Percentiles rank a stretch among this genome's conserved stretches.
phyloP scores from a whole-genome alignment of 2,113 vertebrate genomes.

The Cyprinodon tularosa region DNA sequence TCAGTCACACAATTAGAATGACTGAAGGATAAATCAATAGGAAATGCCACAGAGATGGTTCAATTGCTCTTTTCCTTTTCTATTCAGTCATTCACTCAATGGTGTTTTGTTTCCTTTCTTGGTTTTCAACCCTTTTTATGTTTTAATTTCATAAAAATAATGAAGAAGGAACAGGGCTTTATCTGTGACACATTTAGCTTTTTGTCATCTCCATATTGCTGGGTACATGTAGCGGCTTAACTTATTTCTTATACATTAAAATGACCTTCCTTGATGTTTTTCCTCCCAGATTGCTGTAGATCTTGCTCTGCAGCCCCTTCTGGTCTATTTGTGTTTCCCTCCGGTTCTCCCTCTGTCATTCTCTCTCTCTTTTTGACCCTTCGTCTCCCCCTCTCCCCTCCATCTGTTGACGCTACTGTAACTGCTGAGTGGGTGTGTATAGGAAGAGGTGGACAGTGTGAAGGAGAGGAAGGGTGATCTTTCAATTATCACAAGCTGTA shows the following conservation, averaged over 20 bases:
- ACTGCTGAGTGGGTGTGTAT: constrained; percentile 61
- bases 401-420: constrained; percentile 57
- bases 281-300: not conserved
- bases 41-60: constrained; percentile 27
- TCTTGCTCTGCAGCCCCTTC: constrained; percentile 16
- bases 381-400: constrained; percentile 37
- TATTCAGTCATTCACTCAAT: constrained; percentile 25
- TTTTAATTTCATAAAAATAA: constrained; percentile 1
- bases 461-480: constrained; percentile 22
- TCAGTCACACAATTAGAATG: constrained; percentile 37
- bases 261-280: not conserved
- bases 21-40: constrained; percentile 27
- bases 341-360: constrained; percentile 23
- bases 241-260: constrained; percentile 9
- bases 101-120: not conserved
- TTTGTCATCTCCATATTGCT: not conserved
- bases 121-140: not conserved
- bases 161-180: not conserved
- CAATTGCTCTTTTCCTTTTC: constrained; percentile 28
- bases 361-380: constrained; percentile 2
- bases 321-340: constrained; percentile 26
- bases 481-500: constrained; percentile 48
- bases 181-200: not conserved
- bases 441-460: constrained; percentile 34
- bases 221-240: not conserved